A percentile compares a stretch with the other conserved stretches of the same genome.
These are phyloP conservation scores for Macrochelys suwanniensis DNA, from an alignment of 2,797 vertebrate genomes.

Conservation along the genomic window DNA sequence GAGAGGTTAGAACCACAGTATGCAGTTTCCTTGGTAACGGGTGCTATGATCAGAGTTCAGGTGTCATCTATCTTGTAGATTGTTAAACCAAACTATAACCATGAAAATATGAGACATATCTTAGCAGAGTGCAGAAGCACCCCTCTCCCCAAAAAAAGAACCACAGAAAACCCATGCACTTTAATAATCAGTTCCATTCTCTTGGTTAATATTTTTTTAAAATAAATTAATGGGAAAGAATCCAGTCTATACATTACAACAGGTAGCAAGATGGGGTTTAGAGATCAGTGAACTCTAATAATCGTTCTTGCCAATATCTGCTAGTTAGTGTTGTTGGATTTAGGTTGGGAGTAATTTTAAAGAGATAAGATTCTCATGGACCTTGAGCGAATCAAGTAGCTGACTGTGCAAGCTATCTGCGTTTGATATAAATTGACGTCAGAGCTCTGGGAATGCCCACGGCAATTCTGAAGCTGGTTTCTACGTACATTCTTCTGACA, in stretches of 20 bases:
- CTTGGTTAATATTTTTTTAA: neutral
- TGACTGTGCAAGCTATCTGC: constrained; percentile 63
- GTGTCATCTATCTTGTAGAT: constrained; percentile 46
- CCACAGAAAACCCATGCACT: neutral
- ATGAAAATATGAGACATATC: constrained; percentile 18
- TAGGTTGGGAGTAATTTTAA: constrained; percentile 60
- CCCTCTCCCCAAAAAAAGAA: neutral
- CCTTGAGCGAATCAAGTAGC: constrained; percentile 59
- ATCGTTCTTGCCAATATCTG: constrained; percentile 3
- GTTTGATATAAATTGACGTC: constrained; percentile 72
- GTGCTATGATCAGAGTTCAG: constrained; percentile 32
- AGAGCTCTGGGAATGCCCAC: constrained; percentile 42
- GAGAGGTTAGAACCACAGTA: constrained; percentile 15
- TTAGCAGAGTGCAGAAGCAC: neutral
- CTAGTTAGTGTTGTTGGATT: constrained; percentile 47
- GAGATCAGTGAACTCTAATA: neutral
- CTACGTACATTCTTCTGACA: constrained; percentile 53
- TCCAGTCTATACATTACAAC: neutral
- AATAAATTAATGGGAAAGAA: neutral
- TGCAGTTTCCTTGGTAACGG: constrained; percentile 76
- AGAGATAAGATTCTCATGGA: constrained; percentile 34
- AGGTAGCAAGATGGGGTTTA: neutral
- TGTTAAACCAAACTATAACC: constrained; percentile 18
- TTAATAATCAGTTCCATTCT: neutral
- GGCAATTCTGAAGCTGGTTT: constrained; percentile 36